Base-by-base conservation (phyloP, 2,888 invertebrate genomes). In the Netelia fuscicornis region DNA sequence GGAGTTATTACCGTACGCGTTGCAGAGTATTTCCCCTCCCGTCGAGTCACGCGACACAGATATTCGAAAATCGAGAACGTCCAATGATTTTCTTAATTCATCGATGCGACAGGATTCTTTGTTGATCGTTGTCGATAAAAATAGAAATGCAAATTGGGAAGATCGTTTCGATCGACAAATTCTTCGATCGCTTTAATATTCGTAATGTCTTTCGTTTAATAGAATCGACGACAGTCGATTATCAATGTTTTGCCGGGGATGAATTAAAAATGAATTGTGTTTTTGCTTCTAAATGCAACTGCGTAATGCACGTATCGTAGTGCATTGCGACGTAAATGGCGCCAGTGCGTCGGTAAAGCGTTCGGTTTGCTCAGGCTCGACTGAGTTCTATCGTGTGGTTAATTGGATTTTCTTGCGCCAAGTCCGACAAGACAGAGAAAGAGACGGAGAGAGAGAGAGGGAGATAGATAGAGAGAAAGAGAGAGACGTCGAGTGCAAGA, bases 371-470 rank as follows among this genome's bases (percentile, higher is more conserved):
- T 79, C 48, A 78, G 60, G 78, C 78, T 79, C 78, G 56, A 72
- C 54, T 65, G 79, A 54, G 64, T 65, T 83, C 74, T 71, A 81
- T 78, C 75, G 78, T 76, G 78, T 71, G 81, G 74, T 86, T 83
- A 86, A 85, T 85, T 85, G 79, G 83, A 85, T 86, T 85, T 86
- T 86, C 81, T 83, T 85, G 81, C 81, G 70, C 65, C 42, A 81
- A 81, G 70, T 81, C 78, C 25, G 75, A 70, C 64, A 20, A 44
- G 71, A 67, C 25, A 78, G 58, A 58, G 71, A 79, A 17, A 64
- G 56, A 56, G 64, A 64, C 44, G 75, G 74, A 74, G 25, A 48
- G 70, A 60, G 25, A 48, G 37, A 68, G 44, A 65, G 67, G 44
- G 70, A 79, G 54, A 60, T 37, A 70, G 62, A 70, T 60, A 71